These are phyloP conservation scores for Calameuta pallipes DNA, from an alignment of 2,888 invertebrate genomes.

Conservation along the genomic window DNA sequence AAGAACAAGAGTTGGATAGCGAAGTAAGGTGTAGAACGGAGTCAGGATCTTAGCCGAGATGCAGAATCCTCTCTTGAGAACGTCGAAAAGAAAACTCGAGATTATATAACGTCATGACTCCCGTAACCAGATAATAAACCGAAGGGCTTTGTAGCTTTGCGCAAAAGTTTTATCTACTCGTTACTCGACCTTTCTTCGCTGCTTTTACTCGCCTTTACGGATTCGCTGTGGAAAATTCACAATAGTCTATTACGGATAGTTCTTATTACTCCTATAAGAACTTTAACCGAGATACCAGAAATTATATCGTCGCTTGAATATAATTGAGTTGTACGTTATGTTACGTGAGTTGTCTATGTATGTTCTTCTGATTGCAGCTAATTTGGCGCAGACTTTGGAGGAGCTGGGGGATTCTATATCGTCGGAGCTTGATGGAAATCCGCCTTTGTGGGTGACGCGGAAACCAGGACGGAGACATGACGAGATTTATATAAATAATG, in stretches of 20 bases:
- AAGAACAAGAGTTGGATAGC: too few species aligned
- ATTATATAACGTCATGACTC: conserved; percentile 41
- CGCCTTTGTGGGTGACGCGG: conserved; percentile 86
- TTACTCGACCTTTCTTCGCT: conserved; percentile 11
- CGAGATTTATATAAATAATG: conserved; percentile 89
- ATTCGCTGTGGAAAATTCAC: neutral
- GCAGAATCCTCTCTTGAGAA: neutral
- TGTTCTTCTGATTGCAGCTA: conserved; percentile 71
- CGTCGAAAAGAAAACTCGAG: conserved; percentile 30
- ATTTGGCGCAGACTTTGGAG: conserved; percentile 77
- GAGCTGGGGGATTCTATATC: conserved; percentile 78
- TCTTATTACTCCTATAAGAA: too few species aligned
- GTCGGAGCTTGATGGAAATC: conserved; percentile 86
- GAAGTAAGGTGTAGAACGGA: too few species aligned
- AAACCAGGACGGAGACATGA: conserved; percentile 72
- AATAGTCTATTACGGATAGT: too few species aligned
- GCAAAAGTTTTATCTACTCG: conserved; percentile 32
- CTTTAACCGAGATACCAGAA: too few species aligned
- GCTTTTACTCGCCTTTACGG: conserved; percentile 18
- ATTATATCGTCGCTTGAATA: too few species aligned
- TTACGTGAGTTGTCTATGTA: too few species aligned
- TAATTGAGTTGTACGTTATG: too few species aligned
- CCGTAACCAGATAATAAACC: conserved; percentile 52
- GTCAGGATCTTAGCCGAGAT: too few species aligned
- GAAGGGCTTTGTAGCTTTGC: conserved; percentile 41